phyloP scores from a whole-genome alignment of 1,140 invertebrate genomes.

The Diachasmimorpha longicaudata region DNA sequence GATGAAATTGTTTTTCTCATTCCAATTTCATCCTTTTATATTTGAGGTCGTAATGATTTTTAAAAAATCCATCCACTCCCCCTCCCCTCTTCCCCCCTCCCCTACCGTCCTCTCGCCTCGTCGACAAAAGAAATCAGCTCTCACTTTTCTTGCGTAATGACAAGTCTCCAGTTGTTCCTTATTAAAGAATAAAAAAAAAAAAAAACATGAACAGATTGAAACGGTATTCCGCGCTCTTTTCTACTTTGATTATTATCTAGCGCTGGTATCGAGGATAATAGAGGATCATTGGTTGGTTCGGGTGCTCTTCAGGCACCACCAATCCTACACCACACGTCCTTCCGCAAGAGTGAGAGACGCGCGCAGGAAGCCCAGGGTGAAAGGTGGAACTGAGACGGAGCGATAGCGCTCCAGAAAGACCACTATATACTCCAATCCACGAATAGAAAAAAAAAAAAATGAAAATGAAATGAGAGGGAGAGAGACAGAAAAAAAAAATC shows the following conservation, averaged over 20 bases:
- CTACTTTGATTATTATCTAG: slow-evolving; percentile 2
- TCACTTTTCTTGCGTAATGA: slow-evolving; percentile 10
- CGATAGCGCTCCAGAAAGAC: background rate
- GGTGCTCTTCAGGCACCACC: background rate
- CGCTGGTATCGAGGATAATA: slow-evolving; percentile 8
- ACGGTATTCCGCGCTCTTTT: background rate
- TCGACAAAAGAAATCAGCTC: slow-evolving; percentile 4
- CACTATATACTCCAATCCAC: background rate
- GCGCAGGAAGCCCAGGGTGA: slow-evolving; percentile 13
- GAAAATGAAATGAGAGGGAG: slow-evolving; percentile 14
- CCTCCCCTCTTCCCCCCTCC: background rate
- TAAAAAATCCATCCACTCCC: too few species aligned
- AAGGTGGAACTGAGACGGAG: slow-evolving; percentile 6
- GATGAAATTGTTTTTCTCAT: too few species aligned
- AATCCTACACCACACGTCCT: background rate
- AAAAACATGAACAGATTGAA: background rate
- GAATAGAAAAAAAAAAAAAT: slow-evolving; percentile 23
- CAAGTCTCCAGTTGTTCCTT: background rate
- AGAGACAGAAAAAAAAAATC: background rate
- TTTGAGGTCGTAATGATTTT: too few species aligned
- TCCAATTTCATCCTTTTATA: too few species aligned
- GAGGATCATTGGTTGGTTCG: slow-evolving; percentile 16
- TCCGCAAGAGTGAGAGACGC: background rate
- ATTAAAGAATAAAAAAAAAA: background rate
- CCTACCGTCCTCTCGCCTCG: too few species aligned